These are phyloP conservation scores for Metellina segmentata DNA, from an alignment of 2,888 invertebrate species.

Conservation along the genomic window DNA sequence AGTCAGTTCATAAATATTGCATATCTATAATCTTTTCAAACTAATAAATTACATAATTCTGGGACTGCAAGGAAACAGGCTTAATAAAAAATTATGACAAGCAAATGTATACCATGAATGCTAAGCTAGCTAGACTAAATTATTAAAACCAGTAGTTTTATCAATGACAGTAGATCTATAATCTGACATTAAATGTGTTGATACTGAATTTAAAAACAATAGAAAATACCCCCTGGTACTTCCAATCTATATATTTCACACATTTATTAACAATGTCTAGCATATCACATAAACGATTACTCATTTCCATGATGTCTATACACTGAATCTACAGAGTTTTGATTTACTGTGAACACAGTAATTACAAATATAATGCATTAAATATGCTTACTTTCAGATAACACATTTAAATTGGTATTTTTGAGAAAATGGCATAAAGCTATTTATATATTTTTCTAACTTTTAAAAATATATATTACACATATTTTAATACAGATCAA, in stretches of 20 bases:
- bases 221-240: background rate
- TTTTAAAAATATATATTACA: background rate
- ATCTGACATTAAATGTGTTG: no score
- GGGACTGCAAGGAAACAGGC: no score
- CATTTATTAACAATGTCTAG: background rate
- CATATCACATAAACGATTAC: background rate
- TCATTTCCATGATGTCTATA: background rate
- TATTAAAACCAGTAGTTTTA: no score
- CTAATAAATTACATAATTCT: no score
- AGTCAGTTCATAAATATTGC: no score
- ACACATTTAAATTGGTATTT: background rate
- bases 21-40: no score
- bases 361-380: background rate
- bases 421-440: background rate
- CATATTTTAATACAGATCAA: background rate
- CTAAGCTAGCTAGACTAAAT: no score
- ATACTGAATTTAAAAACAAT: no score
- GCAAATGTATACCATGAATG: no score
- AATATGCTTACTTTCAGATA: background rate
- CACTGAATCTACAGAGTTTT: background rate
- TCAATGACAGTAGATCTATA: no score
- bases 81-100: no score
- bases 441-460: background rate
- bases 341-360: background rate
- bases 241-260: background rate